Conservation (phyloP, 1,140 invertebrate genomes). For the Antheraea mylitta region DNA sequence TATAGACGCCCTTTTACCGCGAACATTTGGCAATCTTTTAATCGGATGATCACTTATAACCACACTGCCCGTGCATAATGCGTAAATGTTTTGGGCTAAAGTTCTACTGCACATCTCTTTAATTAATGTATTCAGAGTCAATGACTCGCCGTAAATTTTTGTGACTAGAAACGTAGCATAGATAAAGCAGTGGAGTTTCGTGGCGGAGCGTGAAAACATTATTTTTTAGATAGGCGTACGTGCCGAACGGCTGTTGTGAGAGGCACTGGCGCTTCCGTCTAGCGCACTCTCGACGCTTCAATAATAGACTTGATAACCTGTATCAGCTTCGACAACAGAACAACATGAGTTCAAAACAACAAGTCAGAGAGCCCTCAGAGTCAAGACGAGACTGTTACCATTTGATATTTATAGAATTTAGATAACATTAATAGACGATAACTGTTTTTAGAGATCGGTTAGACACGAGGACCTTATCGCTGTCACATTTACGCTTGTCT, state of each 20-base stretch:
- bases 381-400: slow-evolving; percentile 54
- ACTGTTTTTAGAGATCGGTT: slow-evolving; percentile 66
- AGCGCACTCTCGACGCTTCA: slow-evolving; percentile 49
- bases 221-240: slow-evolving; percentile 28
- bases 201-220: slow-evolving; percentile 43
- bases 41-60: slow-evolving; percentile 35
- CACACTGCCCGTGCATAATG: slow-evolving; percentile 49
- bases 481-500: slow-evolving; percentile 22
- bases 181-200: slow-evolving; percentile 42
- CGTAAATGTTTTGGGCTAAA: slow-evolving; percentile 42
- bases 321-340: slow-evolving; percentile 61
- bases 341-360: slow-evolving; percentile 73
- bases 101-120: slow-evolving; percentile 48
- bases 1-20: slow-evolving; percentile 42
- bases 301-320: slow-evolving; percentile 72
- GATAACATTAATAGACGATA: slow-evolving; percentile 39
- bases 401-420: slow-evolving; percentile 67
- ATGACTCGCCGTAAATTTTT: slow-evolving; percentile 38
- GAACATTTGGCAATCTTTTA: slow-evolving; percentile 30
- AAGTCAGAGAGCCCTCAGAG: slow-evolving; percentile 51
- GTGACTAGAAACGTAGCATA: slow-evolving; percentile 43
- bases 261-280: slow-evolving; percentile 62
- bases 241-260: slow-evolving; percentile 29
- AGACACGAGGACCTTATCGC: slow-evolving; percentile 45
- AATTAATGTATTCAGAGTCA: slow-evolving; percentile 47